Conservation (phyloP, 2,113 vertebrate genomes). For the Pelecanus crispus region DNA sequence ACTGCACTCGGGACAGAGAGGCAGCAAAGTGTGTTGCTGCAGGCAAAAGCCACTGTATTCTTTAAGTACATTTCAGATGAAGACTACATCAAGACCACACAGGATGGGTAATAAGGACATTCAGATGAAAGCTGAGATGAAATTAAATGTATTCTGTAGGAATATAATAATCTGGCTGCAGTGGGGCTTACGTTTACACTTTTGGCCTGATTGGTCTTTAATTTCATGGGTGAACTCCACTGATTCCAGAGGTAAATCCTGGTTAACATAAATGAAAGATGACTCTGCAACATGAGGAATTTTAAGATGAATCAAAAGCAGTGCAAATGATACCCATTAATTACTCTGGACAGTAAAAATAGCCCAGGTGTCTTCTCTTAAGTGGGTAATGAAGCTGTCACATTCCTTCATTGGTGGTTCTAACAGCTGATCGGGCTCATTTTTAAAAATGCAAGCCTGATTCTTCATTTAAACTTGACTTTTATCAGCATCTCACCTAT, state of each 20-base stretch:
- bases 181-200: not conserved
- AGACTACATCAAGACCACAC: not conserved
- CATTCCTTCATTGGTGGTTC: not conserved
- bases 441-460: not conserved
- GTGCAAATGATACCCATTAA: not conserved
- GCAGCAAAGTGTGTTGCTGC: not conserved
- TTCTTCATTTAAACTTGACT: not conserved
- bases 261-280: not conserved
- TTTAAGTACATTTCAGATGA: not conserved
- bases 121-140: not conserved
- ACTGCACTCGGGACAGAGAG: not conserved
- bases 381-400: not conserved
- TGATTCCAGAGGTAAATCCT: not conserved
- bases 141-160: not conserved
- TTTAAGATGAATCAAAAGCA: not conserved
- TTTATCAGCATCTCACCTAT: not conserved
- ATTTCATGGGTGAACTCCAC: not conserved
- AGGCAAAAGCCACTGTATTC: not conserved
- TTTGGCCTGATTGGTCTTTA: not conserved
- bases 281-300: not conserved
- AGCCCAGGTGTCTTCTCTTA: constrained; percentile 2
- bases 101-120: not conserved
- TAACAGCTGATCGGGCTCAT: not conserved
- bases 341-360: not conserved
- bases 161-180: not conserved